A percentile compares a stretch with the other conserved stretches of the same genome.
Evolutionary conservation across 1,140 invertebrate species (phyloP).

Genomic region (Lutraria rhynchaena): DNA sequence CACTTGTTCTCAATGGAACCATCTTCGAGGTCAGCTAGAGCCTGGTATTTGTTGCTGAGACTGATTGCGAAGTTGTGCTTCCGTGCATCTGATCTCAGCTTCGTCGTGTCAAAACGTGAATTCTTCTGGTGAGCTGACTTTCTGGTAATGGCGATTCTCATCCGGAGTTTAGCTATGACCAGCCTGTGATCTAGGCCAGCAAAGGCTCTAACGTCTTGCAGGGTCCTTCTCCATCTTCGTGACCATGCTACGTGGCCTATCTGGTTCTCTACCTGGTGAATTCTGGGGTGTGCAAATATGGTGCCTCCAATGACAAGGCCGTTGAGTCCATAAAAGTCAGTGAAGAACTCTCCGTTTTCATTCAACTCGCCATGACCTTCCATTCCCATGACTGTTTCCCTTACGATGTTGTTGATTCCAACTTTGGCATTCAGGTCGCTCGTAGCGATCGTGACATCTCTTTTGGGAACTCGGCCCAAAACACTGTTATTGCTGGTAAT

Average conservation of each 20-base stretch:
- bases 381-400: constrained; percentile 49
- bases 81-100: not conserved
- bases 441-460: constrained; percentile 54
- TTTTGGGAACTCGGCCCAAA: constrained; percentile 50
- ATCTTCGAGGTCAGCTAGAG: not conserved
- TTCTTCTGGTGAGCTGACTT: not conserved
- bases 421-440: constrained; percentile 65
- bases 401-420: constrained; percentile 50
- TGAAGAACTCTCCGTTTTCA: constrained; percentile 62
- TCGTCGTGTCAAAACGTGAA: not conserved
- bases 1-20: not conserved
- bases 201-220: not conserved
- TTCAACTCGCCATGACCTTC: constrained; percentile 46
- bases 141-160: not conserved
- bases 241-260: constrained; percentile 38
- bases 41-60: not conserved
- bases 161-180: not conserved
- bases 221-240: not conserved
- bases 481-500: constrained; percentile 55
- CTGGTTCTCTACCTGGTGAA: constrained; percentile 34
- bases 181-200: not conserved
- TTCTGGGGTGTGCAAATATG: constrained; percentile 34
- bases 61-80: not conserved
- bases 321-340: constrained; percentile 59
- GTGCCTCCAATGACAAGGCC: constrained; percentile 50